phyloP scores from a whole-genome alignment of 2,797 vertebrate genomes.

The Spinibarbus caldwelli region DNA sequence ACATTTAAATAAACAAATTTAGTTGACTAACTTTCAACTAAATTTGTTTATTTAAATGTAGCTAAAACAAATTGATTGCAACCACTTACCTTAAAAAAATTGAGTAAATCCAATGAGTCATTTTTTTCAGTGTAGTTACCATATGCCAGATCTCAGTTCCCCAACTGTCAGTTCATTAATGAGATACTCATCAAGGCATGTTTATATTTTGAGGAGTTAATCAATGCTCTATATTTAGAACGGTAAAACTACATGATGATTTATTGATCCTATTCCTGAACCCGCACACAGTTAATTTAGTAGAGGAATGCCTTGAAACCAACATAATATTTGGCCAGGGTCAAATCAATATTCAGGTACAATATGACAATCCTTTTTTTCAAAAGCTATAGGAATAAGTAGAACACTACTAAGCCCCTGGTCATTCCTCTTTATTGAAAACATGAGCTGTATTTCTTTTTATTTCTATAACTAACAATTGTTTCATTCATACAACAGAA shows the following conservation, averaged over 20 bases:
- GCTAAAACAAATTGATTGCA: no score
- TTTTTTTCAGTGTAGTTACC: no score
- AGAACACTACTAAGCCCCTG: background rate
- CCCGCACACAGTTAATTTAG: slow-evolving; percentile 17
- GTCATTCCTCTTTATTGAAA: background rate
- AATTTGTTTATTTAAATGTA: no score
- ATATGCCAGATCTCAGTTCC: slow-evolving; percentile 2
- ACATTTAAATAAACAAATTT: no score
- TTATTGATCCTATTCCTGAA: slow-evolving; percentile 39
- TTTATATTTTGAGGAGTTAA: slow-evolving; percentile 32
- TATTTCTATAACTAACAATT: background rate
- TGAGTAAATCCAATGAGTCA: no score
- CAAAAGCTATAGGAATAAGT: background rate
- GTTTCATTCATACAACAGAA: slow-evolving; percentile 12
- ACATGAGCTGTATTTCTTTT: background rate
- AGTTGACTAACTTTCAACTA: no score
- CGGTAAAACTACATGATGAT: slow-evolving; percentile 12
- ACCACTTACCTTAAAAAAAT: no score
- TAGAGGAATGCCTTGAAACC: slow-evolving; percentile 24
- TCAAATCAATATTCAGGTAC: slow-evolving; percentile 22
- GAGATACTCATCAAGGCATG: slow-evolving; percentile 8
- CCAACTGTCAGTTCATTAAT: slow-evolving; percentile 27
- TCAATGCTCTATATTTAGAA: slow-evolving; percentile 33
- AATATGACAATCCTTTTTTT: background rate
- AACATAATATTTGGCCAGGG: slow-evolving; percentile 8